These are phyloP conservation scores for Micromussa lordhowensis DNA, from an alignment of 92 coral and sea anemone species.

Conservation along the genomic window DNA sequence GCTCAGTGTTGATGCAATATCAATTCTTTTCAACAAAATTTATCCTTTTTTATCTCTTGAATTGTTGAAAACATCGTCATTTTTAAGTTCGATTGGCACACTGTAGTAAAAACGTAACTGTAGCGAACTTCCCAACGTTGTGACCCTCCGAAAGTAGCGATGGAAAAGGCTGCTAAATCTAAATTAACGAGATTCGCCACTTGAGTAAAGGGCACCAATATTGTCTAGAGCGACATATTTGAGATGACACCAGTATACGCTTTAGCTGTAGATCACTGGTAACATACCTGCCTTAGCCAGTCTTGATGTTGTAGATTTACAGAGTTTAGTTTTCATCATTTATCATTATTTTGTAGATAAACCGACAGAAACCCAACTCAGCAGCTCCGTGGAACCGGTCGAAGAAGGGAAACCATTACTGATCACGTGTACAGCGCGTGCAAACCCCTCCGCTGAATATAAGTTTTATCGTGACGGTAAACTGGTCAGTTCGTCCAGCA, in stretches of 20 bases:
- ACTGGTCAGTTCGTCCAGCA: slow-evolving; percentile 47
- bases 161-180: no score
- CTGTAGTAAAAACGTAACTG: no score
- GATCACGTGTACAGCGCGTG: slow-evolving; percentile 60
- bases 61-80: no score
- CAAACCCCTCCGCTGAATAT: slow-evolving; percentile 61
- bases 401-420: slow-evolving; percentile 9
- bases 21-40: no score
- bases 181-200: no score
- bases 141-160: no score
- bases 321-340: neutral
- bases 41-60: no score
- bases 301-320: neutral
- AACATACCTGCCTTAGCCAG: neutral
- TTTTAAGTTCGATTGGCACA: no score
- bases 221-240: no score
- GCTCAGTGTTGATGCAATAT: no score
- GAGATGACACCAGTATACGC: neutral
- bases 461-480: slow-evolving; percentile 44
- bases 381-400: neutral
- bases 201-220: no score
- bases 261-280: neutral
- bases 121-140: no score
- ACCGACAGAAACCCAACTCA: slow-evolving; percentile 37
- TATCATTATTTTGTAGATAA: slow-evolving; percentile 8